These are phyloP conservation scores for Pecten maximus DNA, from an alignment of 2,888 invertebrate species.

Conservation along the genomic window DNA sequence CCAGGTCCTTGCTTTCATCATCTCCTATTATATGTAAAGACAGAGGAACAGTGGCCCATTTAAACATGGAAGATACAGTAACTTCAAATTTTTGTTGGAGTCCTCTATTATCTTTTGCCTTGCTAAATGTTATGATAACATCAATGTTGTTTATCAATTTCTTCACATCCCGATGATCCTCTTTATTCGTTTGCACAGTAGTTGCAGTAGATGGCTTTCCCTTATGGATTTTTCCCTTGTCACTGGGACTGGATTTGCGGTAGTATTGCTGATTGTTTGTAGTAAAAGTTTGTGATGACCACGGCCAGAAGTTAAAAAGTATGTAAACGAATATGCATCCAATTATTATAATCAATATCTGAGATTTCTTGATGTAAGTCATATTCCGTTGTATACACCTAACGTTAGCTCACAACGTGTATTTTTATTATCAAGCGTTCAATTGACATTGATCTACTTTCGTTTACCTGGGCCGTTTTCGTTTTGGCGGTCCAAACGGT, in stretches of 20 bases:
- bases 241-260: background rate
- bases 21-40: constrained; percentile 78
- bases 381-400: background rate
- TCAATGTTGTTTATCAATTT: constrained; percentile 49
- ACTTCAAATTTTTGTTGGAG: constrained; percentile 67
- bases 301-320: constrained; percentile 31
- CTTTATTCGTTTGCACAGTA: background rate
- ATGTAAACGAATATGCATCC: constrained; percentile 31
- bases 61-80: constrained; percentile 66
- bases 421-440: background rate
- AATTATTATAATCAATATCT: background rate
- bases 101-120: constrained; percentile 62
- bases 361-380: constrained; percentile 1
- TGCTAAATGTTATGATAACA: constrained; percentile 71
- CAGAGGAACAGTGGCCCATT: constrained; percentile 58
- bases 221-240: background rate
- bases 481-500: too few relatives aligned
- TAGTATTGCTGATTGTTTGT: background rate
- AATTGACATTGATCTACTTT: constrained; percentile 5
- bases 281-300: constrained; percentile 36
- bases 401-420: background rate
- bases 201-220: background rate
- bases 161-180: background rate
- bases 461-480: background rate
- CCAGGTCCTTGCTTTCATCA: constrained; percentile 72